Evolutionary conservation across 2,888 invertebrate species (phyloP), one percentile per base, ranked within the genome.

Genomic region (Sarcophaga subvicina): DNA sequence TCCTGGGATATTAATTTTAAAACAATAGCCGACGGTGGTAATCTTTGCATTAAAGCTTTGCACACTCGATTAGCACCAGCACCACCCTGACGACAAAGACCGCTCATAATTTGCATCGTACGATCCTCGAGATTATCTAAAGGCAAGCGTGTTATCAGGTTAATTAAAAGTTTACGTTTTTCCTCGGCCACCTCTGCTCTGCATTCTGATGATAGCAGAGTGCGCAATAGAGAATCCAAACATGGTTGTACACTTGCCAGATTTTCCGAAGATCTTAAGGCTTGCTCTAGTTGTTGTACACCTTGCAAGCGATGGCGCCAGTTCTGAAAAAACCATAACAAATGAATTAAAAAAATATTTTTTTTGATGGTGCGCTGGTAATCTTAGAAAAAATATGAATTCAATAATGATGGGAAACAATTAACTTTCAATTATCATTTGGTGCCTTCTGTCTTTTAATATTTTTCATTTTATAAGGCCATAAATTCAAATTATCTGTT

Each of bases 121-220:
- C 93, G 92, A 78, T 92, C 91, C 85, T 94, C 94, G 22, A 94
- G 88, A 89, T 94, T 93, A 86, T 94, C 94, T 81, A 94, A 88
- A 3, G 94, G 94, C 60, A 94, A 90, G 5, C 94, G 91, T 49
- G 93, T 91, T 78, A 94, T 93, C 47, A 94, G 90, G 90, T 94
- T 94, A 64, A 92, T 90, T 76, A 94, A 85, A 11, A 94, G 89
- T 54, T 91, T 91, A 2, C 92, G 90, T 78, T 93, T 93, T n/a
- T 92, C 91, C 72, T 93, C 93, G 6, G 92, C 90, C 12, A 94
- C 93, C 83, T 93, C 93, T 2, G 91, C 89, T 89, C 94, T 93
- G 83, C 95, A 94, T 92, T 96, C 96, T 85, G 96, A 95, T 59
- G 95, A 94, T 25, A 97, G 93, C 72, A 95, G 93, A 47, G 96